These are phyloP conservation scores for Dorcus parallelipipedus DNA, from an alignment of 2,888 invertebrate species.

Conservation along the genomic window DNA sequence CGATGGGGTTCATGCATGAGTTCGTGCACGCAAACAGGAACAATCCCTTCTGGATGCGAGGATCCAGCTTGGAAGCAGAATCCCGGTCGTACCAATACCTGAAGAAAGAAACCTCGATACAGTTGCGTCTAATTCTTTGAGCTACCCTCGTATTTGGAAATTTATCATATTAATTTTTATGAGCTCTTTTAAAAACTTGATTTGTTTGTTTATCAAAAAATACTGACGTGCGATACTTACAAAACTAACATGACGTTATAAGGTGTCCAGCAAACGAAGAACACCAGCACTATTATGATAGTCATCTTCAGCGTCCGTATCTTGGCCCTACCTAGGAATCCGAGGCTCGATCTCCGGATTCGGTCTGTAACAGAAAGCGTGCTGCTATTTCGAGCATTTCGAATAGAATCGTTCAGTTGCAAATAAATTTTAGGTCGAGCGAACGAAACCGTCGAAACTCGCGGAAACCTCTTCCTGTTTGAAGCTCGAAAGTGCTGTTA, in stretches of 20 bases:
- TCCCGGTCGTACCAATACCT: constrained; percentile 82
- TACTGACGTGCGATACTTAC: constrained; percentile 51
- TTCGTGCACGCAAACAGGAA: constrained; percentile 95
- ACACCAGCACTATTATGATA: constrained; percentile 86
- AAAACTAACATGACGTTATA: constrained; percentile 89
- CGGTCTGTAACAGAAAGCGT: constrained; percentile 43
- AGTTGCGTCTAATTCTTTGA: too few species aligned
- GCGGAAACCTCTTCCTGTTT: too few species aligned
- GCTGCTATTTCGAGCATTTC: too few species aligned
- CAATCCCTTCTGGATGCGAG: constrained; percentile 76
- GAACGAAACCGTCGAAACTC: too few species aligned
- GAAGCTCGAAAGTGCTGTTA: too few species aligned
- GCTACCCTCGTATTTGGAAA: not conserved
- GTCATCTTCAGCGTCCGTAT: constrained; percentile 92
- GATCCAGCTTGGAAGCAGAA: constrained; percentile 67
- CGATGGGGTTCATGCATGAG: constrained; percentile 94
- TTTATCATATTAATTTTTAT: not conserved
- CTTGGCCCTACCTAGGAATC: constrained; percentile 77
- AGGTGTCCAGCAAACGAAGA: constrained; percentile 94
- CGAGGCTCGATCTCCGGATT: constrained; percentile 77
- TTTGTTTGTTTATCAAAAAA: not conserved
- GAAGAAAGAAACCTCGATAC: constrained; percentile 22
- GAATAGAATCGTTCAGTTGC: too few species aligned
- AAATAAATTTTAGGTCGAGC: too few species aligned
- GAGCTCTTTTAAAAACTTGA: constrained; percentile 1